Evolutionary conservation across 2,888 invertebrate species (phyloP).

Genomic region (Melanotus villosus): DNA sequence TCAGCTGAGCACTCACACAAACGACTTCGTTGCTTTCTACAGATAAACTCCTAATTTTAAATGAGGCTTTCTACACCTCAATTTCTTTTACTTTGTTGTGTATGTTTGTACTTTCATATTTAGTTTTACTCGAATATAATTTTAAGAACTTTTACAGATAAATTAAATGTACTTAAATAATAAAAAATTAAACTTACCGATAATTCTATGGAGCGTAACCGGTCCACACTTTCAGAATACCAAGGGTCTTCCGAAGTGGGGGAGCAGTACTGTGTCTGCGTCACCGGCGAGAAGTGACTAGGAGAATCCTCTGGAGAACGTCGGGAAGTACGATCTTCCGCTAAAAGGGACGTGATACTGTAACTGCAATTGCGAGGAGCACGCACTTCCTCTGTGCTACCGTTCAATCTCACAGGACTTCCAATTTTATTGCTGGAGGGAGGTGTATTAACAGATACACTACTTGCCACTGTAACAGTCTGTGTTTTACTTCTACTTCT

Average conservation of each 20-base stretch:
- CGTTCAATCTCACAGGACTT: constrained; percentile 59
- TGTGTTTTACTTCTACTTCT: constrained; percentile 60
- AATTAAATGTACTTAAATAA: no score
- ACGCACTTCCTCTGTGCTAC: constrained; percentile 52
- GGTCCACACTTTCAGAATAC: constrained; percentile 66
- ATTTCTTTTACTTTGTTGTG: no score
- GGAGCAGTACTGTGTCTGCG: constrained; percentile 68
- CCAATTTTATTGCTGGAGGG: constrained; percentile 49
- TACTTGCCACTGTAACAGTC: constrained; percentile 55
- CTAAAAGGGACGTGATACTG: constrained; percentile 88
- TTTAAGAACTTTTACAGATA: no score
- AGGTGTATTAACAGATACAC: constrained; percentile 57
- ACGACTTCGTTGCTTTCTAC: not conserved
- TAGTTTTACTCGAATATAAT: no score
- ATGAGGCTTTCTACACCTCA: no score
- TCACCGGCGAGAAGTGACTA: constrained; percentile 63
- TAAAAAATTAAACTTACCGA: constrained; percentile 59
- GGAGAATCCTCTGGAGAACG: constrained; percentile 64
- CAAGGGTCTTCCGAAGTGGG: constrained; percentile 65
- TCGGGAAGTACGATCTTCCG: constrained; percentile 70
- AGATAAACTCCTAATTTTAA: not conserved
- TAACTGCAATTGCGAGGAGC: constrained; percentile 76
- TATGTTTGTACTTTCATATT: no score
- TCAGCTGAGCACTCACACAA: not conserved
- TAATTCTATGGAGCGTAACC: constrained; percentile 65